Percentiles rank a stretch among this genome's conserved stretches.
Evolutionary conservation across 2,888 invertebrate genomes (phyloP).

Genomic region (Dryobotodes eremita): DNA sequence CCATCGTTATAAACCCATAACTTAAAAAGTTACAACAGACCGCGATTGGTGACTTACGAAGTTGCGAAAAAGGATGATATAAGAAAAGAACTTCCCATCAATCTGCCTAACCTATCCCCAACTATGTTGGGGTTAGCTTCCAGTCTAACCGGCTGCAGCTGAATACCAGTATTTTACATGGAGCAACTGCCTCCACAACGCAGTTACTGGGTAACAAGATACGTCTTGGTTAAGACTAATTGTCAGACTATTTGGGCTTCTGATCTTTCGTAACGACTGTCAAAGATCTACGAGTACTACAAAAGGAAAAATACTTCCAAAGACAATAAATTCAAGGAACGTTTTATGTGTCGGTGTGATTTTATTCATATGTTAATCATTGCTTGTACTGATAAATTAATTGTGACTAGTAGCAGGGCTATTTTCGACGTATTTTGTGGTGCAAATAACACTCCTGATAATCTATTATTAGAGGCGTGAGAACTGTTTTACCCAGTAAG

Average conservation of each 20-base stretch:
- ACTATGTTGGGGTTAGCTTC: background rate
- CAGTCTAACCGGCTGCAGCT: background rate
- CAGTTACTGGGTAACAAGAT: background rate
- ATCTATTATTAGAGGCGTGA: conserved; percentile 32
- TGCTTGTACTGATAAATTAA: conserved; percentile 39
- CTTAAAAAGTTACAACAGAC: conserved; percentile 14
- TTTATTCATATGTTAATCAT: conserved; percentile 56
- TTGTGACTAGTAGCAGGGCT: conserved; percentile 1
- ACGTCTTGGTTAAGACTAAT: background rate
- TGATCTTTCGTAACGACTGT: background rate
- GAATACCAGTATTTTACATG: background rate
- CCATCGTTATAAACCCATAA: conserved; percentile 20
- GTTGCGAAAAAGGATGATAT: conserved; percentile 10
- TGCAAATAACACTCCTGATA: conserved; percentile 30
- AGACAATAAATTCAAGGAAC: conserved; percentile 26
- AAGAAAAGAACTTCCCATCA: background rate
- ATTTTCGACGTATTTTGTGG: conserved; percentile 26
- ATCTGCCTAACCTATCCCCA: background rate
- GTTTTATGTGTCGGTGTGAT: background rate
- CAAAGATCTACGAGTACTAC: background rate
- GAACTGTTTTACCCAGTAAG: conserved; percentile 26
- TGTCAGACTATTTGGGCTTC: background rate
- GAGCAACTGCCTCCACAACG: background rate
- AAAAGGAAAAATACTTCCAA: background rate
- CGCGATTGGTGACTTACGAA: conserved; percentile 24